A percentile compares a stretch with the other conserved stretches of the same genome.
Evolutionary conservation across 1,140 invertebrate species (phyloP).

Genomic region (Drosophila pruinosa): DNA sequence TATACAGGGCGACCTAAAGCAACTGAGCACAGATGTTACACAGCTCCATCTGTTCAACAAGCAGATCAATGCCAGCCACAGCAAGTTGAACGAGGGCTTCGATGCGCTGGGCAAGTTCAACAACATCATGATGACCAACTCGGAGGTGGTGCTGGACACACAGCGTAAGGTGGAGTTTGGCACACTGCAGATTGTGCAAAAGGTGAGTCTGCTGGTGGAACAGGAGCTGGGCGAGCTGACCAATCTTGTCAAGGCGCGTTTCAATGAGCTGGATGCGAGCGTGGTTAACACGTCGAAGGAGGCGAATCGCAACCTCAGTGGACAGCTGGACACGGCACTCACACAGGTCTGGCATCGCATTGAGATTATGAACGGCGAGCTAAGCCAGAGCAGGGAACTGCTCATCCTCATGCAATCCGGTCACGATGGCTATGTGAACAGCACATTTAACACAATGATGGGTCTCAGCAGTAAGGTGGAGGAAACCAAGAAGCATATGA

Average conservation of each 20-base stretch:
- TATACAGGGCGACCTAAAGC: slow-evolving; percentile 63
- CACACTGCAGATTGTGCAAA: slow-evolving; percentile 92
- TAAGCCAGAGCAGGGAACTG: slow-evolving; percentile 89
- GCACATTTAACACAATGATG: slow-evolving; percentile 91
- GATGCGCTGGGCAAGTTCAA: slow-evolving; percentile 88
- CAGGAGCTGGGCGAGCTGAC: slow-evolving; percentile 87
- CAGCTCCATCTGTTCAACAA: slow-evolving; percentile 82
- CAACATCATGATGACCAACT: slow-evolving; percentile 91
- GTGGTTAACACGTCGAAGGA: slow-evolving; percentile 90
- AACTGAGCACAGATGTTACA: slow-evolving; percentile 83
- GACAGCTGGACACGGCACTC: slow-evolving; percentile 91
- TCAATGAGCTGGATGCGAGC: slow-evolving; percentile 87
- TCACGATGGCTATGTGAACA: slow-evolving; percentile 91
- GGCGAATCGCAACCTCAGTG: slow-evolving; percentile 89
- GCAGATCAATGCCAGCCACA: slow-evolving; percentile 85
- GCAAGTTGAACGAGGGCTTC: slow-evolving; percentile 83
- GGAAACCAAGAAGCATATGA: slow-evolving; percentile 90
- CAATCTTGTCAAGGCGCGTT: slow-evolving; percentile 86
- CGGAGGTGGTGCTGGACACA: slow-evolving; percentile 92
- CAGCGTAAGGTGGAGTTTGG: slow-evolving; percentile 93
- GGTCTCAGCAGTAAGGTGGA: slow-evolving; percentile 91
- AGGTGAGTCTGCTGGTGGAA: slow-evolving; percentile 89
- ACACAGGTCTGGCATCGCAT: slow-evolving; percentile 94
- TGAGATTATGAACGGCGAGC: slow-evolving; percentile 93
- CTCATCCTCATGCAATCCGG: slow-evolving; percentile 90